Evolutionary conservation across 2,797 vertebrate species (phyloP).

Genomic region (Micropoecilia bifurca): DNA sequence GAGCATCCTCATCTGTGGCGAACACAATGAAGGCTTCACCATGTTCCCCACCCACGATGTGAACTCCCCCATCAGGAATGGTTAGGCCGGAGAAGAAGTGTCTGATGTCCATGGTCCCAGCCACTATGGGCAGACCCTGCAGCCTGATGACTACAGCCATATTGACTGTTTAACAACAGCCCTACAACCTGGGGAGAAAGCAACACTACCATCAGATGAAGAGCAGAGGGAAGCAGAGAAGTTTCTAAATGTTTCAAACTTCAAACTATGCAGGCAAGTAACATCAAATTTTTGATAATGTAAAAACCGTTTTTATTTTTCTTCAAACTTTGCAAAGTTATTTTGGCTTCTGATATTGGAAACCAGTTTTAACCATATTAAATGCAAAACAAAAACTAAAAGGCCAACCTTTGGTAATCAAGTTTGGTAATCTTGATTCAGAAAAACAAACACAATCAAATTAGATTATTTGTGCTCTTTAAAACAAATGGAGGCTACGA

Average conservation of each 20-base stretch:
- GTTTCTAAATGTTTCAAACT: slow-evolving; percentile 60
- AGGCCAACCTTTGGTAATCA: slow-evolving; percentile 1
- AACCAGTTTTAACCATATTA: slow-evolving; percentile 58
- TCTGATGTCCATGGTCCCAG: slow-evolving; percentile 99
- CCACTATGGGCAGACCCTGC: slow-evolving; percentile 99
- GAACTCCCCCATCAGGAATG: slow-evolving; percentile 99
- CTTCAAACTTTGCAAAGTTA: not conserved
- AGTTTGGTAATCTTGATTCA: slow-evolving; percentile 4
- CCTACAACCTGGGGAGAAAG: slow-evolving; percentile 98
- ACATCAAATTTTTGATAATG: slow-evolving; percentile 14
- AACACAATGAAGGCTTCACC: slow-evolving; percentile 99
- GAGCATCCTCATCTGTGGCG: slow-evolving; percentile 99
- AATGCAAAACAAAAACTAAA: slow-evolving; percentile 3
- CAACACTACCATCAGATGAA: slow-evolving; percentile 92
- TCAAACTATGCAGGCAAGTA: slow-evolving; percentile 7
- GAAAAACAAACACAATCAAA: slow-evolving; percentile 5
- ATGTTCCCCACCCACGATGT: slow-evolving; percentile 99
- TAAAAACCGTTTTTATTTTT: not conserved
- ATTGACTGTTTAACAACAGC: slow-evolving; percentile 87
- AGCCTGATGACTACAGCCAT: slow-evolving; percentile 99
- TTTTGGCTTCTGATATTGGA: slow-evolving; percentile 48
- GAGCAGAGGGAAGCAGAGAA: slow-evolving; percentile 59
- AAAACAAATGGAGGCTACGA: slow-evolving; percentile 16
- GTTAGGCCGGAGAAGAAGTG: slow-evolving; percentile 99
- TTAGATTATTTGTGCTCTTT: slow-evolving; percentile 10